These are phyloP conservation scores for Stratiolaelaps scimitus DNA, from an alignment of 1,140 invertebrate species.

Conservation along the genomic window DNA sequence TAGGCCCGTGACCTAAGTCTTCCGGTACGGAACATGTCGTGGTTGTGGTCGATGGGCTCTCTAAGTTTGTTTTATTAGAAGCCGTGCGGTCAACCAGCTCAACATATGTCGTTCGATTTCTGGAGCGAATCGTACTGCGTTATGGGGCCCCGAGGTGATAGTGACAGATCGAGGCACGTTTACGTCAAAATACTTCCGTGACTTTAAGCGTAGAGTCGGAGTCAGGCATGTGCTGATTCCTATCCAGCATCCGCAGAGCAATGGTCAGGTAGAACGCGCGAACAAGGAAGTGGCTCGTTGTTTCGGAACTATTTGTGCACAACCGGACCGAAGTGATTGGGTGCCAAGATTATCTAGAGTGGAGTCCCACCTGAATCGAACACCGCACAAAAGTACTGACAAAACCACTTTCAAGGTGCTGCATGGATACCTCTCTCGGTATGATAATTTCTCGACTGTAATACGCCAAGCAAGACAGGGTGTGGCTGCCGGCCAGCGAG, in stretches of 20 bases:
- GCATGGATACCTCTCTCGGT: background rate
- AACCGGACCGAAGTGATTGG: background rate
- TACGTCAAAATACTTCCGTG: too few species aligned
- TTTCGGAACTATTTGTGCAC: background rate
- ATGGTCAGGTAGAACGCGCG: slow-evolving; percentile 35
- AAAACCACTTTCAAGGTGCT: slow-evolving; percentile 1
- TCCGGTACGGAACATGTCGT: too few species aligned
- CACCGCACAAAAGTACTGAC: background rate
- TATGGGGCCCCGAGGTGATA: too few species aligned
- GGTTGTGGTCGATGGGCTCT: too few species aligned
- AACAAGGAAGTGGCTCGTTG: slow-evolving; percentile 30
- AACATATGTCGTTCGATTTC: too few species aligned
- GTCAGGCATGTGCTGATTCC: slow-evolving; percentile 34
- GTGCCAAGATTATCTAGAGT: background rate
- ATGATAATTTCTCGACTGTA: background rate
- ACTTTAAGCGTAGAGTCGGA: too few species aligned
- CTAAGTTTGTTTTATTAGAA: too few species aligned
- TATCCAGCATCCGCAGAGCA: slow-evolving; percentile 34
- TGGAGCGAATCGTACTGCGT: too few species aligned
- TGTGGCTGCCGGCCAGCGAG: background rate
- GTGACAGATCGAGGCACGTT: too few species aligned
- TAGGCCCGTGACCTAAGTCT: too few species aligned
- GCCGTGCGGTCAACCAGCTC: too few species aligned
- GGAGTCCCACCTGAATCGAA: background rate
- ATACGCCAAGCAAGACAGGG: background rate